Evolutionary conservation across 2,888 invertebrate species (phyloP).

Genomic region (Patella ulyssiponensis): DNA sequence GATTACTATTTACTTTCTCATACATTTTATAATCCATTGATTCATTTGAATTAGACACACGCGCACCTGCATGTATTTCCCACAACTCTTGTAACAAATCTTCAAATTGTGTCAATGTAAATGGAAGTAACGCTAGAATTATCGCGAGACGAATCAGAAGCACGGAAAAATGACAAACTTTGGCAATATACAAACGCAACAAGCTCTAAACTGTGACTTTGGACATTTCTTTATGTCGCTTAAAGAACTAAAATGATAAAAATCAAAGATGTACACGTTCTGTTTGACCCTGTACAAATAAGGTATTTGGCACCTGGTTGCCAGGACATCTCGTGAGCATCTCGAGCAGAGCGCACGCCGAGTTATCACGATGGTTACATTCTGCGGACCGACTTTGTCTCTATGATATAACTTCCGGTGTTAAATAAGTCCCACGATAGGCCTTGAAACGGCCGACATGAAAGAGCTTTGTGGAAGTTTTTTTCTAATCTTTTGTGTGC

Average conservation of each 20-base stretch:
- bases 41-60: background rate
- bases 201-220: background rate
- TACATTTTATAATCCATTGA: background rate
- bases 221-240: too few species aligned
- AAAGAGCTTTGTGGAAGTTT: background rate
- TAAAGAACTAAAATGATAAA: background rate
- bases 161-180: background rate
- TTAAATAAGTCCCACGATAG: background rate
- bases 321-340: background rate
- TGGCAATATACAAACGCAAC: constrained; percentile 3
- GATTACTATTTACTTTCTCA: background rate
- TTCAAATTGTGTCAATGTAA: background rate
- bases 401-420: constrained; percentile 8
- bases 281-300: background rate
- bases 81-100: constrained; percentile 5
- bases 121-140: background rate
- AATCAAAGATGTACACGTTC: background rate
- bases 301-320: background rate
- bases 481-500: background rate
- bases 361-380: background rate
- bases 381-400: background rate
- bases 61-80: background rate
- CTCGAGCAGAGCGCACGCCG: background rate
- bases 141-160: background rate
- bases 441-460: background rate